phyloP scores from a whole-genome alignment of 2,113 vertebrate species.

The Peromyscus polionotus region DNA sequence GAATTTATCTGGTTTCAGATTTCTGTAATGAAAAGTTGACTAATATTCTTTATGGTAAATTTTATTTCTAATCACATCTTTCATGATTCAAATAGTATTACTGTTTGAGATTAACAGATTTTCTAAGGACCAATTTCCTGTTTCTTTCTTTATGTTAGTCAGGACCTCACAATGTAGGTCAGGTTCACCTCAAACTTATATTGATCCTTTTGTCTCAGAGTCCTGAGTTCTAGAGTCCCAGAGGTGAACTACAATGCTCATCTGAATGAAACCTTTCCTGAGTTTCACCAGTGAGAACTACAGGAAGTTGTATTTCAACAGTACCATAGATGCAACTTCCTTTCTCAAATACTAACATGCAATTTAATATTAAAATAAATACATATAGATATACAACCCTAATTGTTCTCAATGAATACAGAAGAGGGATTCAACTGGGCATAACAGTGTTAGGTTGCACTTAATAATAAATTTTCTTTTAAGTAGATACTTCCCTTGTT shows the following conservation, averaged over 20 bases:
- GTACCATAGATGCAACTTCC: neutral
- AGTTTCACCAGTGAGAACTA: neutral
- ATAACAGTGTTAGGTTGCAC: neutral
- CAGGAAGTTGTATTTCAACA: neutral
- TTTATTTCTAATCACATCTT: neutral
- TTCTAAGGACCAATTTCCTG: neutral
- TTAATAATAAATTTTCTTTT: conserved; percentile 38
- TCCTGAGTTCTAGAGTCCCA: neutral
- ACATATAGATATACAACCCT: neutral
- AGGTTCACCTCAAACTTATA: neutral
- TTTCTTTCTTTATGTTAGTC: neutral
- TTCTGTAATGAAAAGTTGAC: neutral
- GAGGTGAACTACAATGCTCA: no score
- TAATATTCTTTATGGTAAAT: neutral
- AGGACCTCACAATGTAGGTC: neutral
- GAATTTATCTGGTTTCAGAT: neutral
- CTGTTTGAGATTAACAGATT: neutral
- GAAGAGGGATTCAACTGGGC: neutral
- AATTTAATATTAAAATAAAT: conserved; percentile 31
- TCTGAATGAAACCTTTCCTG: neutral
- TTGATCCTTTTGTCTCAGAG: no score
- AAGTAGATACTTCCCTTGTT: neutral
- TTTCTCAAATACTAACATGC: neutral
- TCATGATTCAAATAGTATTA: neutral
- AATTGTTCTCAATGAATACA: conserved; percentile 16